A percentile compares a stretch with the other conserved stretches of the same genome.
Conservation (phyloP, 2,888 invertebrate genomes). For the Macaria notata region DNA sequence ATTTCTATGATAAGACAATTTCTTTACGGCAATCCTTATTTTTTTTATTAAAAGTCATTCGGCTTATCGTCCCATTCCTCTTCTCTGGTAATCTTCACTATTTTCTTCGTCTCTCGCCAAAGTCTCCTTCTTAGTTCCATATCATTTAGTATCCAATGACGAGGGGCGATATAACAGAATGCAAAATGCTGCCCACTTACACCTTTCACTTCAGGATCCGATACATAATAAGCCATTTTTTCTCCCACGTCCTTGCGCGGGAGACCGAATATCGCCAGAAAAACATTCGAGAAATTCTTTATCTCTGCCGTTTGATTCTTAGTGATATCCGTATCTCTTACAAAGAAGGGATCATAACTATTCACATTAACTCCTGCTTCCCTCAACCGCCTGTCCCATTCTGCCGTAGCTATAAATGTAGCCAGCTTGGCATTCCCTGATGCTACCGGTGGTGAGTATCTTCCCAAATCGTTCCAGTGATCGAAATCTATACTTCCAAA, state of each 20-base stretch:
- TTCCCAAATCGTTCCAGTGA: conserved; percentile 62
- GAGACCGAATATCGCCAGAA: conserved; percentile 55
- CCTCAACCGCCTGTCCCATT: conserved; percentile 79
- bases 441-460: conserved; percentile 49
- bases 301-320: conserved; percentile 48
- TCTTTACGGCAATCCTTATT: no score
- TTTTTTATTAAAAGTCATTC: neutral
- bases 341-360: conserved; percentile 80
- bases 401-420: conserved; percentile 82
- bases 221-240: conserved; percentile 58
- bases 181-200: conserved; percentile 60
- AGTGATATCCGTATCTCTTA: conserved; percentile 55
- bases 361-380: conserved; percentile 85
- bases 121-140: conserved; percentile 46
- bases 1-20: neutral
- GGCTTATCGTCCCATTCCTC: conserved; percentile 37
- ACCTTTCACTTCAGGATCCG: conserved; percentile 47
- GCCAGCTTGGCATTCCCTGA: conserved; percentile 82
- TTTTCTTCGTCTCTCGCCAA: conserved; percentile 60
- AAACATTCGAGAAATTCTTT: conserved; percentile 43
- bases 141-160: conserved; percentile 57
- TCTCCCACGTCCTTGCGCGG: conserved; percentile 57
- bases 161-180: conserved; percentile 55
- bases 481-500: conserved; percentile 66
- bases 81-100: conserved; percentile 50